A percentile compares a stretch with the other conserved stretches of the same genome.
These are phyloP conservation scores for Ceratina japonica DNA, from an alignment of 1,140 invertebrate genomes.

Conservation along the genomic window DNA sequence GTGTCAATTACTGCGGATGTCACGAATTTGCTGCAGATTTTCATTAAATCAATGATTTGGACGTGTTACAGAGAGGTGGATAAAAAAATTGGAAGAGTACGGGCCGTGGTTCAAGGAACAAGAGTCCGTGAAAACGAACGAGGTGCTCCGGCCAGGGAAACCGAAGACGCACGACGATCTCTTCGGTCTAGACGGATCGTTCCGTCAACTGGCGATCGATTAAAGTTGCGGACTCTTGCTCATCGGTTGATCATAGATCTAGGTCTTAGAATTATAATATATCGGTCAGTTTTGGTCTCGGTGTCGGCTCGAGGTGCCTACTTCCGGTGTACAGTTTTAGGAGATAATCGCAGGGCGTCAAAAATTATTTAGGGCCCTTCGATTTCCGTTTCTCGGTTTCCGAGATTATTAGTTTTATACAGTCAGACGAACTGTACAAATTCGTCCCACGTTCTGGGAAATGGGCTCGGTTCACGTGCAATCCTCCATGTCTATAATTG, in stretches of 20 bases:
- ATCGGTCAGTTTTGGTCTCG: not conserved
- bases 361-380: slow-evolving; percentile 7
- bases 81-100: slow-evolving; percentile 86
- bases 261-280: slow-evolving; percentile 8
- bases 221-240: slow-evolving; percentile 72
- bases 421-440: no score
- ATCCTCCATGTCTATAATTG: not conserved
- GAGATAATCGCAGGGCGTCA: no score
- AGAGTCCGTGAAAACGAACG: slow-evolving; percentile 86
- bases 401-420: no score
- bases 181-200: slow-evolving; percentile 90
- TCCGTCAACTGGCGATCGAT: slow-evolving; percentile 88
- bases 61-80: slow-evolving; percentile 84
- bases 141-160: slow-evolving; percentile 86
- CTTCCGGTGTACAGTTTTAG: not conserved
- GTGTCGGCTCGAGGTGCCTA: not conserved
- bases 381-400: slow-evolving; percentile 7
- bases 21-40: no score
- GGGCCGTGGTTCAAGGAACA: slow-evolving; percentile 87
- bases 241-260: no score
- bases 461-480: slow-evolving; percentile 19
- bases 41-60: no score
- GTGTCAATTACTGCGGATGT: no score
- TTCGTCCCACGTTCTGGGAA: not conserved
- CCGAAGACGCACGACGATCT: slow-evolving; percentile 90